phyloP scores from a whole-genome alignment of 2,797 vertebrate species.

The Pseudochirops cupreus region DNA sequence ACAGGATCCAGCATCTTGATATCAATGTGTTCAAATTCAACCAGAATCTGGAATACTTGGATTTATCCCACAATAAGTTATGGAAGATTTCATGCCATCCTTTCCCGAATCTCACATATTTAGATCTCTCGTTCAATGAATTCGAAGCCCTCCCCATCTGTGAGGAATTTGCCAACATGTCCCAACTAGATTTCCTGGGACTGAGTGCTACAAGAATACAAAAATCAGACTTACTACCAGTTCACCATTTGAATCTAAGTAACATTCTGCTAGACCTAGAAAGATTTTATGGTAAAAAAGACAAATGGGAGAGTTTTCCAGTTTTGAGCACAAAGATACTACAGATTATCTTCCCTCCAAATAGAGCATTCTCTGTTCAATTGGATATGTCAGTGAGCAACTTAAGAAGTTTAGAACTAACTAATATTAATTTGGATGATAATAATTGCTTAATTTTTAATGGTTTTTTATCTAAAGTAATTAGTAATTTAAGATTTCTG shows the following conservation, averaged over 20 bases:
- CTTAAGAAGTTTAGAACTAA: conserved; percentile 87
- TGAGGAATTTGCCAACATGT: conserved; percentile 84
- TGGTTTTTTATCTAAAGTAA: conserved; percentile 68
- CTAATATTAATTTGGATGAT: conserved; percentile 80
- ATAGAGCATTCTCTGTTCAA: conserved; percentile 66
- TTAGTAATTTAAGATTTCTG: conserved; percentile 79
- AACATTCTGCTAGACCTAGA: conserved; percentile 83
- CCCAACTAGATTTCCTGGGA: conserved; percentile 85
- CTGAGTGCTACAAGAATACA: conserved; percentile 85
- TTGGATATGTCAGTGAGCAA: conserved; percentile 84
- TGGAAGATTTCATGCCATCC: conserved; percentile 84
- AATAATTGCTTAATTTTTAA: conserved; percentile 56
- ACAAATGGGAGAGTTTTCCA: conserved; percentile 81
- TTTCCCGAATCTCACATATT: conserved; percentile 82
- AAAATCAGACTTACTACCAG: conserved; percentile 83
- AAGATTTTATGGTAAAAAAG: conserved; percentile 57
- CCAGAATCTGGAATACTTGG: conserved; percentile 86
- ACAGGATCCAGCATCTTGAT: conserved; percentile 85
- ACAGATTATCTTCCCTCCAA: conserved; percentile 67
- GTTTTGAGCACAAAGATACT: conserved; percentile 73
- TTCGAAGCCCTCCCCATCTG: conserved; percentile 87
- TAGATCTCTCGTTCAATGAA: conserved; percentile 90
- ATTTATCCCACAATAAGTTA: conserved; percentile 91
- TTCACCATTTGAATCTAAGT: conserved; percentile 81
- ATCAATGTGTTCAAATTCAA: conserved; percentile 86